Percentiles rank a stretch among this genome's conserved stretches.
These are phyloP conservation scores for Troides oblongomaculatus DNA, from an alignment of 2,888 invertebrate genomes.

Conservation along the genomic window DNA sequence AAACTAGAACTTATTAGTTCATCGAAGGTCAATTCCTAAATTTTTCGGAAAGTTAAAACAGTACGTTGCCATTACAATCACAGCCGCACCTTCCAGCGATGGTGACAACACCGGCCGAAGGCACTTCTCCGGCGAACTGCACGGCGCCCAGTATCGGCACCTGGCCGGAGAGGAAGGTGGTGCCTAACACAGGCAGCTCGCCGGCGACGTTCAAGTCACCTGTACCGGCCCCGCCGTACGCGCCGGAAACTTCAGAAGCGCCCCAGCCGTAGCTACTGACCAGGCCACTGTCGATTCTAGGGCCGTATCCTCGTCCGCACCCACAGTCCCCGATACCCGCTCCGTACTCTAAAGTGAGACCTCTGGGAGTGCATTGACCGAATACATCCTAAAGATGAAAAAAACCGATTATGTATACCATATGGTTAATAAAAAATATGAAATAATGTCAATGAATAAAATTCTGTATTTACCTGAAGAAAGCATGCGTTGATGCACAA, in stretches of 20 bases:
- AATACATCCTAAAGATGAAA: no score
- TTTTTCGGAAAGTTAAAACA: not conserved
- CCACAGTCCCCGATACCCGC: no score
- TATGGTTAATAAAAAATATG: no score
- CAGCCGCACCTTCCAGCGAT: constrained; percentile 22
- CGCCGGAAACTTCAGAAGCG: constrained; percentile 3
- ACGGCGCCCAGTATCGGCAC: constrained; percentile 26
- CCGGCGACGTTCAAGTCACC: constrained; percentile 25
- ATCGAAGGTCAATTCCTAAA: no score
- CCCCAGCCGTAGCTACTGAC: not conserved
- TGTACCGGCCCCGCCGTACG: constrained; percentile 23
- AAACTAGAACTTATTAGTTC: no score
- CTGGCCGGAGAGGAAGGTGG: constrained; percentile 18
- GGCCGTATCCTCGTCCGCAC: no score
- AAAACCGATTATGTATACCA: no score
- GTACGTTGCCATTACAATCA: constrained; percentile 11
- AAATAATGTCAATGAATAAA: no score
- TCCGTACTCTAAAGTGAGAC: no score
- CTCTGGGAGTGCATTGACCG: no score
- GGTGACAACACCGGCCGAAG: constrained; percentile 18
- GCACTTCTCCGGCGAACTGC: constrained; percentile 21
- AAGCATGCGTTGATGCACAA: constrained; percentile 3
- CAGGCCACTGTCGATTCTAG: no score
- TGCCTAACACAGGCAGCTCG: constrained; percentile 23
- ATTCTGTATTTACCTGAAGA: constrained; percentile 2